Evolutionary conservation across 2,797 vertebrate genomes (phyloP), one percentile per base, ranked within the genome.

Genomic region (Antennarius maculatus): DNA sequence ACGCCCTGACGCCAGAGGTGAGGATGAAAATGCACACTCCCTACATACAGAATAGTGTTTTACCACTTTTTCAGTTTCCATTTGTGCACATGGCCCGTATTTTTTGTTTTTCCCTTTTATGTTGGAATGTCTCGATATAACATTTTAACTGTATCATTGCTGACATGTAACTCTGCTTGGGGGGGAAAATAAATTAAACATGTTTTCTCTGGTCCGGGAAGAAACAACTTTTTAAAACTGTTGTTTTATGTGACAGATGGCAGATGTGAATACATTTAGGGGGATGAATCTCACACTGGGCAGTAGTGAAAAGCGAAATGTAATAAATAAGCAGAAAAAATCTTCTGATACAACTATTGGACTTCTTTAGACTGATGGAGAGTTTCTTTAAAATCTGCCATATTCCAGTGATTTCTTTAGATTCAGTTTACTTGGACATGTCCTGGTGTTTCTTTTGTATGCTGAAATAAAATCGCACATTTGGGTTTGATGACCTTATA

Each of bases 1-100:
- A 98, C 63, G 95, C 96, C 15, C 91, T 99, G 83, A 99, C 97
- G 1, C 96, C 97, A 51, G 97, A 99, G 95, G 97, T 99, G 94
- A 92, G 94, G 53, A 54, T 0, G 8, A n/a, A 1, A 41, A 45
- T 16, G 1, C 9, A 15, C 43, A 18, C 39, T 43, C 47, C 23
- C 0, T 17, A 29, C 28, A 37, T 10, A 7, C 2, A 7, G 10
- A 8, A 6, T 51, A 27, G 11, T 41, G 4, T 46, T 16, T 13
- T 18, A 58, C 11, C 6, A 7, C 4, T 47, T 60, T 51, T 63
- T 48, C 1, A 34, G 15, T 15, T 15, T 45, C 16, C 45, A 17
- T 61, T 49, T 39, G 2, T 48, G 15, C 8, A 8, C 45, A n/a
- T 57, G 23, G 23, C 3, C 1, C 10, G 6, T 37, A 23, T 48